These are phyloP conservation scores for Thrips palmi DNA, from an alignment of 1,140 invertebrate genomes.

Conservation along the genomic window DNA sequence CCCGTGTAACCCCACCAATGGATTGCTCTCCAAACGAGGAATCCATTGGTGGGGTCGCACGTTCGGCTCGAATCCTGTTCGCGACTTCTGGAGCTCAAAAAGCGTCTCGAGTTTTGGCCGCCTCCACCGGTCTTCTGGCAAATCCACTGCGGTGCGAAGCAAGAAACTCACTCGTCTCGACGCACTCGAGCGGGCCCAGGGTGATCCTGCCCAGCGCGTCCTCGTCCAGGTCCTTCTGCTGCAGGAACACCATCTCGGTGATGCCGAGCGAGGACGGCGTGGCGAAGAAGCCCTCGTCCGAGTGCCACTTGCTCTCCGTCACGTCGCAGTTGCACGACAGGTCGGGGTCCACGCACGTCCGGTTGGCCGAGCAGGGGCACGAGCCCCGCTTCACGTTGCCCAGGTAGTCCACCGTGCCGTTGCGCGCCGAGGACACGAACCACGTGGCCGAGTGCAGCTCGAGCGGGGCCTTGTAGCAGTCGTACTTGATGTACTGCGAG, in stretches of 20 bases:
- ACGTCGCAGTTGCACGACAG: conserved; percentile 70
- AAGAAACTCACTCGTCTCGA: conserved; percentile 67
- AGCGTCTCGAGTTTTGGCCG: too few relatives aligned
- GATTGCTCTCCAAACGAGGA: too few relatives aligned
- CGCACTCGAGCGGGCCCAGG: conserved; percentile 75
- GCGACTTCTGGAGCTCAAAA: conserved; percentile 1
- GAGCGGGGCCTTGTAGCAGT: conserved; percentile 72
- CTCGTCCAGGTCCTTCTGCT: conserved; percentile 60
- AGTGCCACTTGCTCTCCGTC: conserved; percentile 65
- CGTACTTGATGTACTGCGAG: conserved; percentile 77
- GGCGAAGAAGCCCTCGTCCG: conserved; percentile 70
- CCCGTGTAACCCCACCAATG: too few relatives aligned
- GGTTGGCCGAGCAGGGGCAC: conserved; percentile 44
- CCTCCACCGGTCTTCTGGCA: too few relatives aligned
- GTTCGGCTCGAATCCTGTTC: too few relatives aligned
- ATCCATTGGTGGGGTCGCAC: neutral
- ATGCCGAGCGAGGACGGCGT: conserved; percentile 65
- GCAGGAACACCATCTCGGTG: conserved; percentile 74
- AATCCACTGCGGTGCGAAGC: neutral
- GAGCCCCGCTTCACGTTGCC: conserved; percentile 57
- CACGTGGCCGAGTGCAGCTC: conserved; percentile 77
- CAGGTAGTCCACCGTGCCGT: conserved; percentile 61
- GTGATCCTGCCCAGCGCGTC: conserved; percentile 73
- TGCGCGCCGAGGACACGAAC: conserved; percentile 63
- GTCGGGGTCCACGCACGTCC: conserved; percentile 57